Evolutionary conservation across 2,888 invertebrate species (phyloP), one percentile per base, ranked within the genome.

Genomic region (Lepidocyrtoides sp.): DNA sequence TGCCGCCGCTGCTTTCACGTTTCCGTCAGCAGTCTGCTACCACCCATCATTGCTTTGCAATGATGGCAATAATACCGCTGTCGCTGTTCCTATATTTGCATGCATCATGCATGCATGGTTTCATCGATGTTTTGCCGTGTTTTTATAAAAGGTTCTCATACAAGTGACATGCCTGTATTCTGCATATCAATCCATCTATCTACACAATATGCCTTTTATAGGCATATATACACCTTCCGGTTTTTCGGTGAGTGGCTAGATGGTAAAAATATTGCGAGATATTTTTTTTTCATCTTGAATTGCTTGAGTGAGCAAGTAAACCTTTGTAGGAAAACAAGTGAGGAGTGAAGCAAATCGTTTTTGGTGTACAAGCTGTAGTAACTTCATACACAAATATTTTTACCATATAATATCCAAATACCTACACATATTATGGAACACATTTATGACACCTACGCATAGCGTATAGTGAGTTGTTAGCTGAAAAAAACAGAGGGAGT

Each of bases 221-320:
- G n/a, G n/a, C n/a, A 54, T 1, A 17, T 20, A 23, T 8, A 32
- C 63, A 32, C 41, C 41, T 48, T 83, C 29, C 72, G 44, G 32
- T 10, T 36, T 66, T 83, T 54, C 79, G n/a, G 14, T 32, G 32
- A 63, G 32, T 32, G 63, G 63, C 44, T 83, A 66, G 32, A 57
- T 85, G 36, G 17, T 20, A n/a, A 26, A 44, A 75, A 75, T 85
- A 85, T 85, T 75, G 41, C 8, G 75, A n/a, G n/a, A n/a, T n/a
- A 85, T 54, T 54, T 83, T 20, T 79, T 86, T 86, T 77, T 63
- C 57, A 85, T 85, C 86, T 86, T 48, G 77, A 32, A 60, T 48
- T 85, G 75, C 41, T 75, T 85, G 63, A 69, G 41, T 83, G 84
- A 69, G 51, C 10, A 54, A 72, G 69, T 54, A 69, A 81, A 81